These are phyloP conservation scores for Lydus trimaculatus DNA, from an alignment of 2,888 invertebrate species.

Conservation along the genomic window DNA sequence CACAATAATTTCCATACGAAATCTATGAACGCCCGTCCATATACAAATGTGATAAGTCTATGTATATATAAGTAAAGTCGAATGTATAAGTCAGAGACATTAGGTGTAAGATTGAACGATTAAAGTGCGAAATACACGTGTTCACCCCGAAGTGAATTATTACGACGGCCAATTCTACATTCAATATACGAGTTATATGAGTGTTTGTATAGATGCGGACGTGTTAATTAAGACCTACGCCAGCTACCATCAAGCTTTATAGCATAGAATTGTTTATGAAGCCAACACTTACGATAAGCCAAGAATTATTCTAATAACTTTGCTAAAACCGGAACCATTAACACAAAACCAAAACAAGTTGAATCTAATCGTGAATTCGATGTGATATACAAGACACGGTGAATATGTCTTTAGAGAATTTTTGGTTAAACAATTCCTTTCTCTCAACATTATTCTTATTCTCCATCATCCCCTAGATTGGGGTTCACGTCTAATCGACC, in stretches of 20 bases:
- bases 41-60: slow-evolving; percentile 46
- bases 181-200: slow-evolving; percentile 50
- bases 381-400: not conserved
- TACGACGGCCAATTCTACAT: slow-evolving; percentile 48
- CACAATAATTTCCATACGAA: slow-evolving; percentile 48
- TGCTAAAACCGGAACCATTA: slow-evolving; percentile 3
- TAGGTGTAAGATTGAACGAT: slow-evolving; percentile 50
- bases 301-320: slow-evolving; percentile 6
- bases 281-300: slow-evolving; percentile 5
- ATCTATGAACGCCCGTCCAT: slow-evolving; percentile 42
- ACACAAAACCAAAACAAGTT: not conserved
- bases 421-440: not conserved
- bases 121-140: slow-evolving; percentile 53
- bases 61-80: slow-evolving; percentile 33
- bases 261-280: slow-evolving; percentile 20
- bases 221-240: slow-evolving; percentile 53
- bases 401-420: not conserved
- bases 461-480: not conserved
- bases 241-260: slow-evolving; percentile 24
- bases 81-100: slow-evolving; percentile 34
- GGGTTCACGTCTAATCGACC: slow-evolving; percentile 30
- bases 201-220: slow-evolving; percentile 46
- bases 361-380: not conserved
- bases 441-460: not conserved
- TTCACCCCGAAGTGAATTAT: slow-evolving; percentile 52